Conservation (phyloP, 2,888 invertebrate species). For the Sinelater perroti region DNA sequence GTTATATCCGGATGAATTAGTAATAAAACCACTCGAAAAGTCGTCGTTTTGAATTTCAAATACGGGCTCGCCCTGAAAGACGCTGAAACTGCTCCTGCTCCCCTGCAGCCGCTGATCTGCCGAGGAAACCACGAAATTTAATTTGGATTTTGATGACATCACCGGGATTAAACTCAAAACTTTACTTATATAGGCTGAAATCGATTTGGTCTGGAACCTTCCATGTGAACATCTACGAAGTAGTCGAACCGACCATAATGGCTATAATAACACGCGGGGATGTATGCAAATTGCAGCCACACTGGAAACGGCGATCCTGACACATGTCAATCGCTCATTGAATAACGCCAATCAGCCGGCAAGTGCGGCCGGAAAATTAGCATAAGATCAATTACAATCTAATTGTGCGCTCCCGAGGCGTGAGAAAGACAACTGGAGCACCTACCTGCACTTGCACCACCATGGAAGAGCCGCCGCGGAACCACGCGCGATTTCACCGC, state of each 20-base stretch:
- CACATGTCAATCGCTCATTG: conserved; percentile 40
- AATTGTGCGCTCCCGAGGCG: conserved; percentile 25
- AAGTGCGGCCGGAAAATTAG: conserved; percentile 36
- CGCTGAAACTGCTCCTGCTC: background rate
- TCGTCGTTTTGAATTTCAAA: conserved; percentile 24
- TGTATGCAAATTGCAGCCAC: conserved; percentile 26
- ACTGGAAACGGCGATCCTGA: conserved; percentile 32
- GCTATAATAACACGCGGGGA: no score
- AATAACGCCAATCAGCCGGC: conserved; percentile 32
- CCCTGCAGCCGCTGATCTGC: no score
- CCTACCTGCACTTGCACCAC: conserved; percentile 7
- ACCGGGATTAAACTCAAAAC: no score
- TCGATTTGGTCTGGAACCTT: no score
- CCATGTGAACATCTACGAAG: no score
- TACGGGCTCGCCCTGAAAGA: conserved; percentile 2
- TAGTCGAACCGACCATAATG: no score
- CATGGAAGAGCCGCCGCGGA: background rate
- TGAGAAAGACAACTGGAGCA: conserved; percentile 23
- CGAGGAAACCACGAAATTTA: no score
- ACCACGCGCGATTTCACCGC: no score
- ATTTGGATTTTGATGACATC: no score
- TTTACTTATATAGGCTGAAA: no score
- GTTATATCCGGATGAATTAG: conserved; percentile 42
- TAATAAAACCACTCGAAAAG: conserved; percentile 39
- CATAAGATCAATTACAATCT: conserved; percentile 32